Conservation (phyloP, 2,888 invertebrate species). For the Habroteleia sp. region DNA sequence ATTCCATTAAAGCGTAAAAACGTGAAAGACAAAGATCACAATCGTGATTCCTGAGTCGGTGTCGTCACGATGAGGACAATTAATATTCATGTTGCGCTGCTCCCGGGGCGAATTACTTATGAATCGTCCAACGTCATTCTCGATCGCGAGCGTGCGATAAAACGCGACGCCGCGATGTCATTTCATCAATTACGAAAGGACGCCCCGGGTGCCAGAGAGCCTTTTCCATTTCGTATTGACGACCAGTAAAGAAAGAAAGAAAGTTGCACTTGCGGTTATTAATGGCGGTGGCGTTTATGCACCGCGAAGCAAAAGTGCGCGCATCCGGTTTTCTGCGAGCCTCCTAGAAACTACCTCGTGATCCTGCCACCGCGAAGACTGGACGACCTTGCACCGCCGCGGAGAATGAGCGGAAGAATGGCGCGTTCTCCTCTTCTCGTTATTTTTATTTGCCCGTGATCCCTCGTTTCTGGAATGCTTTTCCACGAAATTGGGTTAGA, state of each 20-base stretch:
- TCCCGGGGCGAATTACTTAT: slow-evolving; percentile 64
- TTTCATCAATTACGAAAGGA: slow-evolving; percentile 70
- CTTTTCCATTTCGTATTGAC: slow-evolving; percentile 34
- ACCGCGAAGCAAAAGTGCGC: slow-evolving; percentile 67
- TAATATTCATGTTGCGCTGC: slow-evolving; percentile 62
- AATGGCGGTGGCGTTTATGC: slow-evolving; percentile 70
- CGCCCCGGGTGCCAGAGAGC: slow-evolving; percentile 51
- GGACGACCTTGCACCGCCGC: slow-evolving; percentile 69
- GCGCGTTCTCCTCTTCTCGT: slow-evolving; percentile 22
- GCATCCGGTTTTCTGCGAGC: slow-evolving; percentile 71
- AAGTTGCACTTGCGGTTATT: slow-evolving; percentile 71
- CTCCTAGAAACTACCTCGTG: slow-evolving; percentile 69
- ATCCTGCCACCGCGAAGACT: slow-evolving; percentile 67
- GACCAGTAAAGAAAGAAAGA: slow-evolving; percentile 60
- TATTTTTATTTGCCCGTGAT: slow-evolving; percentile 30
- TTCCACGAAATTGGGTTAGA: slow-evolving; percentile 60
- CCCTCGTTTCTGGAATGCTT: slow-evolving; percentile 24
- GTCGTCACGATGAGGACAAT: slow-evolving; percentile 62
- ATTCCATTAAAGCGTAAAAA: slow-evolving; percentile 56
- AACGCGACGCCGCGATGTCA: slow-evolving; percentile 64
- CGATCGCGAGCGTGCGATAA: slow-evolving; percentile 65
- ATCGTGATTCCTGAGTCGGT: slow-evolving; percentile 50
- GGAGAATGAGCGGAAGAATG: slow-evolving; percentile 58
- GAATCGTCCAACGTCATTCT: slow-evolving; percentile 44
- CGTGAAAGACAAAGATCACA: slow-evolving; percentile 58